phyloP scores from a whole-genome alignment of 1,140 invertebrate species.

The Gerris buenoi region DNA sequence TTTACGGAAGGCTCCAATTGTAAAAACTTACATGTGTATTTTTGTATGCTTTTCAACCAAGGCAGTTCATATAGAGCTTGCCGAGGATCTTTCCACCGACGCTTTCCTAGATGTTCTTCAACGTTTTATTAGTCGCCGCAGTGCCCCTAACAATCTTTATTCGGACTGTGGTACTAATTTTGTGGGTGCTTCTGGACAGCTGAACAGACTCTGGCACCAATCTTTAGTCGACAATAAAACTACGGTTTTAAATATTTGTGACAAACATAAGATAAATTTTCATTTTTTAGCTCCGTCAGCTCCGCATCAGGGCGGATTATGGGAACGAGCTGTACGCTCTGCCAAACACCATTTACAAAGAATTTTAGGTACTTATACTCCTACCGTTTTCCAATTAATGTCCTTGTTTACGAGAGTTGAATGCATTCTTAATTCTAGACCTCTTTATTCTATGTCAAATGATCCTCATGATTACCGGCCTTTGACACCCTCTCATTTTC shows the following conservation, averaged over 20 bases:
- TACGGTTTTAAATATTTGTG: too few relatives aligned
- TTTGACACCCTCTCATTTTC: conserved; percentile 24
- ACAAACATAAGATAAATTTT: too few relatives aligned
- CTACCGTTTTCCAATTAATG: conserved; percentile 19
- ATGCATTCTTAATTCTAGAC: conserved; percentile 22
- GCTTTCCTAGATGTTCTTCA: conserved; percentile 28
- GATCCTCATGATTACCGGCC: conserved; percentile 20
- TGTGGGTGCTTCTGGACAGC: conserved; percentile 19
- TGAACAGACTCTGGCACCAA: too few relatives aligned
- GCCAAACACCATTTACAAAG: conserved; percentile 28
- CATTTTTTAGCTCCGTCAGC: conserved; percentile 30
- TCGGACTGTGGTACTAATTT: conserved; percentile 31
- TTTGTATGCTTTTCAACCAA: conserved; percentile 23
- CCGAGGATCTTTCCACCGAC: conserved; percentile 26
- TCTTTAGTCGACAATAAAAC: too few relatives aligned
- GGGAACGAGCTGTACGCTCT: conserved; percentile 29
- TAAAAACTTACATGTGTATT: conserved; percentile 14
- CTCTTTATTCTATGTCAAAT: conserved; percentile 14
- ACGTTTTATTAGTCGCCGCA: conserved; percentile 29
- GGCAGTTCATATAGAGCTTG: conserved; percentile 24
- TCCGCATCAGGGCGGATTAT: conserved; percentile 31
- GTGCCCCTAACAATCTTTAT: conserved; percentile 24
- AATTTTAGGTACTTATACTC: conserved; percentile 14
- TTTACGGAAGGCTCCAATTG: background rate
- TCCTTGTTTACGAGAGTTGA: conserved; percentile 18